phyloP scores from a whole-genome alignment of 2,113 vertebrate species.

The Leucopternis melanops region DNA sequence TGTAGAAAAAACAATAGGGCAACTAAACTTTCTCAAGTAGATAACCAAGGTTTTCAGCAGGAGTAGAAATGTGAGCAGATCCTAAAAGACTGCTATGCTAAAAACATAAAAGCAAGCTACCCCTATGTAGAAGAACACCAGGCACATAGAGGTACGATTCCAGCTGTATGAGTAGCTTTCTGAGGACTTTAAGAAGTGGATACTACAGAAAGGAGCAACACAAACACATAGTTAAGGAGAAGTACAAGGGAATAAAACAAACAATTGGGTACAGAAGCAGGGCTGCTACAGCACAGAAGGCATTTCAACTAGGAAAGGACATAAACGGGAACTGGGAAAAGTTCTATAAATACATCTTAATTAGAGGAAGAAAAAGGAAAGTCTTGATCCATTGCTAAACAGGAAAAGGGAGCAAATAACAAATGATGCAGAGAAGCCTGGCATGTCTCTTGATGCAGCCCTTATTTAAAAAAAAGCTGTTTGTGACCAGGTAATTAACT shows the following conservation, averaged over 20 bases:
- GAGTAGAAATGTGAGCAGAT: not conserved
- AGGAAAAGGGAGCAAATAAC: slow-evolving; percentile 40
- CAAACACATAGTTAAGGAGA: not conserved
- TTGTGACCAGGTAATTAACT: not conserved
- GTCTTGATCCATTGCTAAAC: slow-evolving; percentile 28
- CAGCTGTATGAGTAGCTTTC: not conserved
- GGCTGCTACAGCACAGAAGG: not conserved
- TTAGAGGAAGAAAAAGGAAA: slow-evolving; percentile 60
- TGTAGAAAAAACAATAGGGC: not conserved
- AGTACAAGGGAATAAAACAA: not conserved
- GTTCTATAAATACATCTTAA: slow-evolving; percentile 44
- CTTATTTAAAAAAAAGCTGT: not conserved
- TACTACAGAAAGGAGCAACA: not conserved
- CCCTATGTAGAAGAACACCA: not conserved
- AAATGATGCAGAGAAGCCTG: not conserved
- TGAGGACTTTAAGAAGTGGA: not conserved
- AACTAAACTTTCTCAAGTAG: not conserved
- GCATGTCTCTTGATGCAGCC: not conserved
- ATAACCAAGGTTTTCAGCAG: not conserved
- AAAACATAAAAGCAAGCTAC: not conserved
- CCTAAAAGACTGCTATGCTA: not conserved
- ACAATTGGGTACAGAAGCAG: not conserved
- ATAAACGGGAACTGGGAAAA: not conserved
- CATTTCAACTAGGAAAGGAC: not conserved
- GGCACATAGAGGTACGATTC: not conserved